These are phyloP conservation scores for Leptobrachium leishanense DNA, from an alignment of 2,113 vertebrate genomes.

Conservation along the genomic window DNA sequence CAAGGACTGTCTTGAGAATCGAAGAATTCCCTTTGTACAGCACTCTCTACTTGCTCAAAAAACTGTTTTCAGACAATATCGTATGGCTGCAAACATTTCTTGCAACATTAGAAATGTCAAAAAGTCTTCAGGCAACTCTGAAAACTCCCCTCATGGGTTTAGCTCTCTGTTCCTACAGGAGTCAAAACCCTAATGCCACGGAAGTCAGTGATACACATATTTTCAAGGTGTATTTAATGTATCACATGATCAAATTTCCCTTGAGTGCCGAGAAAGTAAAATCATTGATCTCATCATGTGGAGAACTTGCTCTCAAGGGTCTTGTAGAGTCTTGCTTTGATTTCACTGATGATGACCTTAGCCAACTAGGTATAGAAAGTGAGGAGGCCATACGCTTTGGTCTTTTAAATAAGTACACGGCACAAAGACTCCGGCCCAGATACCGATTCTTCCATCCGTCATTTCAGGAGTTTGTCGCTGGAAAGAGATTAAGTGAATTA, in stretches of 20 bases:
- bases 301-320: slow-evolving; percentile 55
- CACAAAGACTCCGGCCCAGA: slow-evolving; percentile 56
- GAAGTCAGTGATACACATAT: not conserved
- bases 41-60: slow-evolving; percentile 46
- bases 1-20: slow-evolving; percentile 47
- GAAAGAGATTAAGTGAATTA: slow-evolving; percentile 51
- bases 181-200: slow-evolving; percentile 23
- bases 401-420: slow-evolving; percentile 60
- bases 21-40: slow-evolving; percentile 54
- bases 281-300: slow-evolving; percentile 44
- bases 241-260: slow-evolving; percentile 1
- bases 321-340: slow-evolving; percentile 54
- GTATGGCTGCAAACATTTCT: slow-evolving; percentile 24
- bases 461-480: slow-evolving; percentile 62
- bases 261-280: slow-evolving; percentile 24
- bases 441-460: slow-evolving; percentile 53
- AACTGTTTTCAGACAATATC: slow-evolving; percentile 39
- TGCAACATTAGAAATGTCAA: not conserved
- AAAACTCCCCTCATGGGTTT: slow-evolving; percentile 37
- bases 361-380: slow-evolving; percentile 44
- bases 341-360: slow-evolving; percentile 53
- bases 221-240: slow-evolving; percentile 44
- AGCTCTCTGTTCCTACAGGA: slow-evolving; percentile 15
- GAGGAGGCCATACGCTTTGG: slow-evolving; percentile 51
- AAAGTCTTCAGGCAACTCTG: slow-evolving; percentile 20